phyloP scores from a whole-genome alignment of 2,797 vertebrate genomes.

The Gallinago solitaria region DNA sequence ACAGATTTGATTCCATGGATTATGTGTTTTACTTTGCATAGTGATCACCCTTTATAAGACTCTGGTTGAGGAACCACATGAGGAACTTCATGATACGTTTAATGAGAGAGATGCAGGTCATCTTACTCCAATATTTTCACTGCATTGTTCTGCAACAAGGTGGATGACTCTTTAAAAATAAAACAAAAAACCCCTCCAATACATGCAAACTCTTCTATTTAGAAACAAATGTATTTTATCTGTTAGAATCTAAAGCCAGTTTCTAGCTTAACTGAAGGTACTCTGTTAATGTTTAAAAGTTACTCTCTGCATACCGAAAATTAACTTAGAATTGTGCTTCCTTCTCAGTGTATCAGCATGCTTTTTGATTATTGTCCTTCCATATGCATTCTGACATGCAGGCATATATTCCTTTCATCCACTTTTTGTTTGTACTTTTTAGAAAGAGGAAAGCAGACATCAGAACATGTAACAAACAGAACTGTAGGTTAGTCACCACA shows the following conservation, averaged over 20 bases:
- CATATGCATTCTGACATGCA: neutral
- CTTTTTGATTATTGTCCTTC: neutral
- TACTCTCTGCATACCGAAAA: neutral
- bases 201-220: neutral
- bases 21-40: neutral
- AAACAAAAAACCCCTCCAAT: accelerated
- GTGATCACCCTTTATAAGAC: neutral
- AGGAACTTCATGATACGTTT: neutral
- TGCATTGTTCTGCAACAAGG: neutral
- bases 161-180: neutral
- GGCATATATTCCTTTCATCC: neutral
- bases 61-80: neutral
- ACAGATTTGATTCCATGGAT: neutral
- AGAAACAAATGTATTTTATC: neutral
- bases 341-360: neutral
- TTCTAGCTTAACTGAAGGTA: neutral
- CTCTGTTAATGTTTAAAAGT: neutral
- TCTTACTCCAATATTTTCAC: neutral
- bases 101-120: neutral
- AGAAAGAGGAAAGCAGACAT: neutral
- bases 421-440: neutral
- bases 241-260: neutral
- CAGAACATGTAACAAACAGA: neutral
- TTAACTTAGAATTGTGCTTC: neutral
- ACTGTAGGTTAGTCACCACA: neutral